Evolutionary conservation across 2,888 invertebrate species (phyloP).

Genomic region (Dasysyrphus albostriatus): DNA sequence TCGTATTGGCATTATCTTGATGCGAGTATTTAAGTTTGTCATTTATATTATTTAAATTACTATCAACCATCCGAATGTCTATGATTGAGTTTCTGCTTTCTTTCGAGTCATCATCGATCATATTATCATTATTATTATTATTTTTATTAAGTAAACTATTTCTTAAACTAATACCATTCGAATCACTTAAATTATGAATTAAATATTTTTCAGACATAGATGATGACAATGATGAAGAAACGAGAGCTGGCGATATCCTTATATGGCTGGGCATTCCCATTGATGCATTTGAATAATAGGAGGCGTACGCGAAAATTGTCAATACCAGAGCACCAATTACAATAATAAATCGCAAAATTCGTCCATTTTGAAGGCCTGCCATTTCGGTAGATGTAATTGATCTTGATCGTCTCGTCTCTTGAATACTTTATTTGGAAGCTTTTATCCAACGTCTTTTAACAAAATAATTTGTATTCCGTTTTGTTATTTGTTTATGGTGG

Average conservation of each 20-base stretch:
- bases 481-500: neutral
- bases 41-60: constrained; percentile 49
- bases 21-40: constrained; percentile 57
- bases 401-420: constrained; percentile 42
- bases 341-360: constrained; percentile 84
- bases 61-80: constrained; percentile 52
- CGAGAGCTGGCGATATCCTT: constrained; percentile 75
- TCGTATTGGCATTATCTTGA: constrained; percentile 22
- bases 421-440: neutral
- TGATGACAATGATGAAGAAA: constrained; percentile 51
- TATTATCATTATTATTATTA: constrained; percentile 15
- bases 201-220: constrained; percentile 48
- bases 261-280: constrained; percentile 80
- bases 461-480: constrained; percentile 11
- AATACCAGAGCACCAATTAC: constrained; percentile 83
- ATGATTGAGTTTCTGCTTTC: constrained; percentile 25
- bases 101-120: constrained; percentile 15
- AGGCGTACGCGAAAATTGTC: constrained; percentile 84
- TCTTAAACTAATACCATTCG: constrained; percentile 33
- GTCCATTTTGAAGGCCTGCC: constrained; percentile 82
- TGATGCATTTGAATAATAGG: constrained; percentile 83
- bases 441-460: constrained; percentile 30
- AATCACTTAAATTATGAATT: constrained; percentile 54
- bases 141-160: constrained; percentile 17
- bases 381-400: constrained; percentile 56